Conservation (phyloP, 2,113 vertebrate genomes). For the Cottus gobio region DNA sequence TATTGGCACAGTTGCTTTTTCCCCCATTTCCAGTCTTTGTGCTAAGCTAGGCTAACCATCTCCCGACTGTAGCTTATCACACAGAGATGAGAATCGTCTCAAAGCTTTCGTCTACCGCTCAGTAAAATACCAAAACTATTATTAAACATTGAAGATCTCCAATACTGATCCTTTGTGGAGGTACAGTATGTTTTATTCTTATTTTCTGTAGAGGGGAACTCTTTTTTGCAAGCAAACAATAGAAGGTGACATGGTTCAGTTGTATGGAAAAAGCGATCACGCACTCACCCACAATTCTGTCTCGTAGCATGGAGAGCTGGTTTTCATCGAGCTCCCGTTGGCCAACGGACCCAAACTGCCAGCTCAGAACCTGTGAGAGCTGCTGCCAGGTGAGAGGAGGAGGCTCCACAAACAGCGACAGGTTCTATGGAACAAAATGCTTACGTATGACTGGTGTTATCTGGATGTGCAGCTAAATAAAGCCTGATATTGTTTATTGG, state of each 20-base stretch:
- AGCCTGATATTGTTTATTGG: background rate
- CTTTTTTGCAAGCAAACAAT: background rate
- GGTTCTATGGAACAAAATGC: conserved; percentile 80
- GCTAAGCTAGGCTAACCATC: background rate
- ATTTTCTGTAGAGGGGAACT: background rate
- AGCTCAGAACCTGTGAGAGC: conserved; percentile 91
- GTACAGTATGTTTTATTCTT: background rate
- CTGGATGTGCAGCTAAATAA: background rate
- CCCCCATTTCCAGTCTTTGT: background rate
- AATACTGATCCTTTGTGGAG: background rate
- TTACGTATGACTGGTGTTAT: too few species aligned
- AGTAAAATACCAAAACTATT: background rate
- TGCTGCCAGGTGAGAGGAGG: conserved; percentile 87
- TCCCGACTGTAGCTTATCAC: background rate
- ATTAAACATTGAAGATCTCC: too few species aligned
- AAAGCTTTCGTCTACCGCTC: background rate
- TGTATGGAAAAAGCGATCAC: too few species aligned
- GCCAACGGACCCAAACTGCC: conserved; percentile 94
- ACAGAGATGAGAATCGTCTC: background rate
- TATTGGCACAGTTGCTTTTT: background rate
- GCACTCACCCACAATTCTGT: conserved; percentile 79
- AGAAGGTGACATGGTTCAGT: background rate
- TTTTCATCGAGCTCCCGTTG: conserved; percentile 88
- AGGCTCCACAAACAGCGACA: conserved; percentile 90
- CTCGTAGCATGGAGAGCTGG: conserved; percentile 85